Percentiles rank a stretch among this genome's conserved stretches.
phyloP scores from a whole-genome alignment of 1,140 invertebrate species.

The Gerris buenoi region DNA sequence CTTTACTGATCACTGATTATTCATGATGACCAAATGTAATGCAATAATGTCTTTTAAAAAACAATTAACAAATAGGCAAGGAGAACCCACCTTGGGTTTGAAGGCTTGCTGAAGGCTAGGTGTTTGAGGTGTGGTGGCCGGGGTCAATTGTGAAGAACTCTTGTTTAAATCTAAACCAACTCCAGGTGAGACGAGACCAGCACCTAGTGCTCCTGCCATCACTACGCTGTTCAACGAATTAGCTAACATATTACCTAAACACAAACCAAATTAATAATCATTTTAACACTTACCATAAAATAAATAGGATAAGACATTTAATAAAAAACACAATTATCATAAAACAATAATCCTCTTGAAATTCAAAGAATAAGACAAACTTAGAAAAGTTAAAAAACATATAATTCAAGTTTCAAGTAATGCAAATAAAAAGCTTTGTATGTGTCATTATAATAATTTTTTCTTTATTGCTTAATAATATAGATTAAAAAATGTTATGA shows the following conservation, averaged over 20 bases:
- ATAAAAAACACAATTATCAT: not conserved
- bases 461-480: too few relatives aligned
- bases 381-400: not conserved
- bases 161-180: constrained; percentile 19
- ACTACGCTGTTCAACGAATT: not conserved
- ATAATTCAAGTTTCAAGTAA: not conserved
- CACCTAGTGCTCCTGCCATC: not conserved
- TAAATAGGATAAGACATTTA: not conserved
- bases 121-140: constrained; percentile 25
- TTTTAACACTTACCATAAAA: not conserved
- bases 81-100: constrained; percentile 18
- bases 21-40: too few relatives aligned
- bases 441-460: too few relatives aligned
- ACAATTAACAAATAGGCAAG: too few relatives aligned
- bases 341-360: not conserved
- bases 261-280: not conserved
- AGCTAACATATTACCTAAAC: not conserved
- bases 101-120: constrained; percentile 16
- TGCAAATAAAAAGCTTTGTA: too few relatives aligned
- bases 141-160: constrained; percentile 32
- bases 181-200: not conserved
- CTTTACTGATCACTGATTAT: too few relatives aligned
- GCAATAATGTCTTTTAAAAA: too few relatives aligned
- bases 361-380: not conserved
- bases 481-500: too few relatives aligned